These are phyloP conservation scores for Phaethon lepturus DNA, from an alignment of 2,113 vertebrate genomes.

Conservation along the genomic window DNA sequence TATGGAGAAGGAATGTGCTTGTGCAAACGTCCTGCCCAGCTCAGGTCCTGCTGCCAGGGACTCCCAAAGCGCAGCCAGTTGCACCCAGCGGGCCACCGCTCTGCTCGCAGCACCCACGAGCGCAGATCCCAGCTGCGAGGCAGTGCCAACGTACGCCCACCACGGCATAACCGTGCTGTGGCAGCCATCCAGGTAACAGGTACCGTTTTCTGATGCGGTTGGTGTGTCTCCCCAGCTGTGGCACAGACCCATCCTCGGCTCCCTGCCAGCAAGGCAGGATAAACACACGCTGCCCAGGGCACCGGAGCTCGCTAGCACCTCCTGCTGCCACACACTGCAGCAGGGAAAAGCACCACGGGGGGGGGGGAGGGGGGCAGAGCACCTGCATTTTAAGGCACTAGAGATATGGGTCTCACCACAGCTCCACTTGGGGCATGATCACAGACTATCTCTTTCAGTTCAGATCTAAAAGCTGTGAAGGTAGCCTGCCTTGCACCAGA, in stretches of 20 bases:
- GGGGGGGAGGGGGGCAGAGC: background rate
- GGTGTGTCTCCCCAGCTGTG: fast-evolving
- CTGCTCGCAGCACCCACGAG: fast-evolving
- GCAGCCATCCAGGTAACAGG: fast-evolving
- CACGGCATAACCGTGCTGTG: fast-evolving
- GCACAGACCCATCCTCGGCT: fast-evolving
- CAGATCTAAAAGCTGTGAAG: background rate
- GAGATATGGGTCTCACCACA: fast-evolving
- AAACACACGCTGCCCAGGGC: background rate
- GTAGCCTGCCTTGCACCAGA: background rate
- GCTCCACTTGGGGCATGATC: background rate
- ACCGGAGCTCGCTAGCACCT: background rate
- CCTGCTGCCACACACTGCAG: background rate
- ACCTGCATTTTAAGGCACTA: background rate
- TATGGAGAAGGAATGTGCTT: slow-evolving; percentile 52
- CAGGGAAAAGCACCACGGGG: fast-evolving
- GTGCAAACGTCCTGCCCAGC: background rate
- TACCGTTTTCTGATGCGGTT: fast-evolving
- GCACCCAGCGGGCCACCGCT: background rate
- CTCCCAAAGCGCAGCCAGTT: fast-evolving
- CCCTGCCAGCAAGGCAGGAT: background rate
- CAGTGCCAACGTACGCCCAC: fast-evolving
- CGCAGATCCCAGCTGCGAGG: fast-evolving
- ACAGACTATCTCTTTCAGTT: fast-evolving
- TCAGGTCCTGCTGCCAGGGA: background rate